phyloP scores from a whole-genome alignment of 2,888 invertebrate genomes.

The Flabesymbios commensalis region DNA sequence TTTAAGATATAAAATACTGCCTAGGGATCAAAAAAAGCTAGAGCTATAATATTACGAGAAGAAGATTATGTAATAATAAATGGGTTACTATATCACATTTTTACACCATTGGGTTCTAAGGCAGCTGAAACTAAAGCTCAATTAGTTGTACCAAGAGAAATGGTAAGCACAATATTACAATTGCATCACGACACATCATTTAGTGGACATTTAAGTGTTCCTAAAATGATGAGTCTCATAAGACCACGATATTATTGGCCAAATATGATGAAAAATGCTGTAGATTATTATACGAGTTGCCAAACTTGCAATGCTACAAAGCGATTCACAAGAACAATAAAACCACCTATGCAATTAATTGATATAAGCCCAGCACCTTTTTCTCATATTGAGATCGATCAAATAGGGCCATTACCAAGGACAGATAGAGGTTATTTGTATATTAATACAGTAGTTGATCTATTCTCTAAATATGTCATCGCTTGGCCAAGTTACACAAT shows the following conservation, averaged over 20 bases:
- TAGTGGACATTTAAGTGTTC: neutral
- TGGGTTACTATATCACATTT: neutral
- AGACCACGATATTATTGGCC: neutral
- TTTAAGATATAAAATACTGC: neutral
- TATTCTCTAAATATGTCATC: too few species aligned
- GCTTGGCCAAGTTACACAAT: neutral
- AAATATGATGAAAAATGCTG: neutral
- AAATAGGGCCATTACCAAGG: neutral
- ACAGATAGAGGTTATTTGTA: neutral
- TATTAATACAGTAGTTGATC: too few species aligned
- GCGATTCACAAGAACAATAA: neutral
- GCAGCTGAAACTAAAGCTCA: neutral
- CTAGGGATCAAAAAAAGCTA: neutral
- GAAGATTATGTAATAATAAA: neutral
- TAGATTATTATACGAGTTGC: neutral
- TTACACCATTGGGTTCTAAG: neutral
- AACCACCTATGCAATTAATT: neutral
- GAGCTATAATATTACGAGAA: neutral
- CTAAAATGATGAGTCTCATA: neutral
- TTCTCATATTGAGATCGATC: too few species aligned
- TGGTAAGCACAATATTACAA: neutral
- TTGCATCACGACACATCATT: neutral
- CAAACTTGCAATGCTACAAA: neutral
- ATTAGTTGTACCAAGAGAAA: neutral
- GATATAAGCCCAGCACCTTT: neutral